Evolutionary conservation across 2,888 invertebrate genomes (phyloP).

Genomic region (Mesorhabditis sp.): DNA sequence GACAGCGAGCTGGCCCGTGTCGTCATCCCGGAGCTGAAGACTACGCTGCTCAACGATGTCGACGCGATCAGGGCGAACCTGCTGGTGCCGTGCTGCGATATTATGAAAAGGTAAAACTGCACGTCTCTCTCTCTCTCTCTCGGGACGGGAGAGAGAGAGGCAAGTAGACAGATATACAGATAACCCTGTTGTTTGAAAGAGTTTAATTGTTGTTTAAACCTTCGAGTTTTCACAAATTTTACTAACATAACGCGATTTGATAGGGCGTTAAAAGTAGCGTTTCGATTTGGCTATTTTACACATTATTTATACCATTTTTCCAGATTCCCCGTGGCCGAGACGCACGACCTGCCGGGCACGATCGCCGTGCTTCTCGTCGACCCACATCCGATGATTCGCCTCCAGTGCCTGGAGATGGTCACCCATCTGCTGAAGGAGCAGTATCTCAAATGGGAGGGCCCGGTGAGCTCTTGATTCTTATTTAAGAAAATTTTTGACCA

Average conservation of each 20-base stretch:
- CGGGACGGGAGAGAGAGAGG: too few species aligned
- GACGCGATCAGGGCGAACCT: not conserved
- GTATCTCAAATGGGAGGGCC: not conserved
- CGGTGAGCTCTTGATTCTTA: not conserved
- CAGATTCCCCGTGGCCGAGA: not conserved
- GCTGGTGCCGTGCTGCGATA: slow-evolving; percentile 5
- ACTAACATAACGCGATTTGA: too few species aligned
- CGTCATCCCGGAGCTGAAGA: not conserved
- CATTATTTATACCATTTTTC: too few species aligned
- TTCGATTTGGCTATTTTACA: too few species aligned
- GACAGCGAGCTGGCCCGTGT: not conserved
- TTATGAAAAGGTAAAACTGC: not conserved
- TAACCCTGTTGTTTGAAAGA: too few species aligned
- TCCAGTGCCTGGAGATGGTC: not conserved
- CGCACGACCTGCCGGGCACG: not conserved
- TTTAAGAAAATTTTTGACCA: not conserved
- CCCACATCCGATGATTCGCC: not conserved
- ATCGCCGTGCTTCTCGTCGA: not conserved
- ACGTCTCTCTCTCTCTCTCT: too few species aligned
- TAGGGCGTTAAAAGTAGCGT: too few species aligned
- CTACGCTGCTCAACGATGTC: not conserved
- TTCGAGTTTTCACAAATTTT: too few species aligned
- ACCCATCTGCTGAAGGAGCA: not conserved
- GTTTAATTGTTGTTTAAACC: too few species aligned
- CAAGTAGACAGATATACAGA: too few species aligned